A percentile compares a stretch with the other conserved stretches of the same genome.
phyloP scores from a whole-genome alignment of 2,888 invertebrate genomes.

The Theretra japonica region DNA sequence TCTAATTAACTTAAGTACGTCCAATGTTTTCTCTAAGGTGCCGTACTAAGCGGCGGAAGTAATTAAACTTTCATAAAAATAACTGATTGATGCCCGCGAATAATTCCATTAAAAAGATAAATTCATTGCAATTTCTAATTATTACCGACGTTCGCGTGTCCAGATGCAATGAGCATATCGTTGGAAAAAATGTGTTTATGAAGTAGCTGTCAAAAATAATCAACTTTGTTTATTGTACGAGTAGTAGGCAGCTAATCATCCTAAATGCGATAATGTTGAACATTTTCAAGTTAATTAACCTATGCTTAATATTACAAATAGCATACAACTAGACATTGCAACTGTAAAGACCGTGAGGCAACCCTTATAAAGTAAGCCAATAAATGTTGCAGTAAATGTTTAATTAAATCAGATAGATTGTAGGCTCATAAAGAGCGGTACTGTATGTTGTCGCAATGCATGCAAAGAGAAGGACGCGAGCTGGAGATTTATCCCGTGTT shows the following conservation, averaged over 20 bases:
- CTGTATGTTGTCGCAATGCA: neutral
- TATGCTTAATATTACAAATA: neutral
- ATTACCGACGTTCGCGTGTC: constrained; percentile 16
- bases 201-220: constrained; percentile 14
- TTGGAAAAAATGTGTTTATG: neutral
- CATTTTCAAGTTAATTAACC: neutral
- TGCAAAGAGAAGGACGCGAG: constrained; percentile 23
- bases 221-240: neutral
- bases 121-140: constrained; percentile 9
- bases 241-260: neutral
- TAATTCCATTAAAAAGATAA: constrained; percentile 17
- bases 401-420: neutral
- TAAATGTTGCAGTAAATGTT: neutral
- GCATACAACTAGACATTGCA: neutral
- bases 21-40: constrained; percentile 28
- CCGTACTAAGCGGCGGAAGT: constrained; percentile 20
- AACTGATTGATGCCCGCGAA: neutral
- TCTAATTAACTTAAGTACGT: constrained; percentile 45
- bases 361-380: neutral
- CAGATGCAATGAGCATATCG: neutral
- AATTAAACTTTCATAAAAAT: constrained; percentile 17
- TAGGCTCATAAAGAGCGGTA: neutral
- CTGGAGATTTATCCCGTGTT: constrained; percentile 29
- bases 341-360: neutral
- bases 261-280: neutral